Evolutionary conservation across 2,797 vertebrate species (phyloP), one percentile per base, ranked within the genome.

Genomic region (Gadopsis marmoratus): DNA sequence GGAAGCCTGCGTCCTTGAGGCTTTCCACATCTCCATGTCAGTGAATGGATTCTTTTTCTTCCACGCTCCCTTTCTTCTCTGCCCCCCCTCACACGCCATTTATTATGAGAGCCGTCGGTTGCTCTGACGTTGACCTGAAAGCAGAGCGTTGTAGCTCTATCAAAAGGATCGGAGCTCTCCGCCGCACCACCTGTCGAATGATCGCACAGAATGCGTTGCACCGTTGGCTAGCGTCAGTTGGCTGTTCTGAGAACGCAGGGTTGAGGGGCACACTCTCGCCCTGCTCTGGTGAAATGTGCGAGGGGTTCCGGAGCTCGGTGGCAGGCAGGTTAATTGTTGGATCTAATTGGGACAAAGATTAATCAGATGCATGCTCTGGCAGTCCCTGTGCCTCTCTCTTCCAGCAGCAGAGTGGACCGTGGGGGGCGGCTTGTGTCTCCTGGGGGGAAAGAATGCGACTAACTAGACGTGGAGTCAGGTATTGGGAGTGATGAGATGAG

Each of bases 281-380:
- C 62, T 37, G 39, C 62, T 80, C 54, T 29, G 39, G 26, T 68
- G 73, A 74, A 65, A 66, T 37, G 79, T 82, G 39, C 56, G 37
- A 55, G 43, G 62, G 48, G 79, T 88, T 79, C 74, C 70, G 35
- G 82, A 85, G 86, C 79, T 86, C 26, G 1, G 67, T 89, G 81
- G 64, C 70, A 79, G 67, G 69, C 79, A 83, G 91, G 88, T 92
- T 93, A 93, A 92, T 91, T 91, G 87, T 88, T 88, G 31, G 10
- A 82, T 90, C 87, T 93, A 91, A 93, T 94, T 94, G 89, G 89
- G 87, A 87, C 84, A 90, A 81, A 90, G 89, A 93, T 88, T 92
- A 92, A 92, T 92, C 85, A 88, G 85, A 88, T 86, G 86, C 87
- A 84, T 83, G 77, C 69, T 86, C 83, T 64, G 91, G 78, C 82